Conservation (phyloP, 2,888 invertebrate genomes). For the Apodemia hepburni region DNA sequence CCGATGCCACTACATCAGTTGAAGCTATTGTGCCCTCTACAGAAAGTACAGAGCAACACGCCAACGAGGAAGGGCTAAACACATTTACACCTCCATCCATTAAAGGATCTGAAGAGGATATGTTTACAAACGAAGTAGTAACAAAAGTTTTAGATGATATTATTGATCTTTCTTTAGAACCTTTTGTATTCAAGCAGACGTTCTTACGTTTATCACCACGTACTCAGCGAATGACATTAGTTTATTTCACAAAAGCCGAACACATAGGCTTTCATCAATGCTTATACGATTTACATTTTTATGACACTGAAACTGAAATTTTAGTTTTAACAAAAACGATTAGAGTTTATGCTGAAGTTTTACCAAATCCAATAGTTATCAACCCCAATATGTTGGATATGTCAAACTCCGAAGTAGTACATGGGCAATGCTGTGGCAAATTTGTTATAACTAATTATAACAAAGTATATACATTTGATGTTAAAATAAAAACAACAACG, state of each 20-base stretch:
- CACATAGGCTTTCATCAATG: constrained; percentile 55
- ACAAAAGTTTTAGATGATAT: constrained; percentile 40
- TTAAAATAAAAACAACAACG: constrained; percentile 51
- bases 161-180: constrained; percentile 45
- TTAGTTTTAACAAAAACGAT: constrained; percentile 42
- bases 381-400: constrained; percentile 56
- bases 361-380: constrained; percentile 55
- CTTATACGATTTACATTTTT: constrained; percentile 51
- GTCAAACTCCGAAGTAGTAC: constrained; percentile 44
- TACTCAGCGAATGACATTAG: constrained; percentile 39
- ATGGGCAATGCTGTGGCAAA: constrained; percentile 50
- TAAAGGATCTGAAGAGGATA: constrained; percentile 23
- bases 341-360: constrained; percentile 52
- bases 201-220: constrained; percentile 42
- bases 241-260: constrained; percentile 53
- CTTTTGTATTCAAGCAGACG: constrained; percentile 50
- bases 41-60: constrained; percentile 40
- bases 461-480: constrained; percentile 42
- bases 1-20: constrained; percentile 35
- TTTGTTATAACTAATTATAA: constrained; percentile 51
- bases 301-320: constrained; percentile 39
- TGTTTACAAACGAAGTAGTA: constrained; percentile 34
- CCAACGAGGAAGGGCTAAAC: constrained; percentile 34
- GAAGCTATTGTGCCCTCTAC: constrained; percentile 37
- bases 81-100: background rate